phyloP scores from a whole-genome alignment of 2,797 vertebrate species.

The Denticeps clupeoides region DNA sequence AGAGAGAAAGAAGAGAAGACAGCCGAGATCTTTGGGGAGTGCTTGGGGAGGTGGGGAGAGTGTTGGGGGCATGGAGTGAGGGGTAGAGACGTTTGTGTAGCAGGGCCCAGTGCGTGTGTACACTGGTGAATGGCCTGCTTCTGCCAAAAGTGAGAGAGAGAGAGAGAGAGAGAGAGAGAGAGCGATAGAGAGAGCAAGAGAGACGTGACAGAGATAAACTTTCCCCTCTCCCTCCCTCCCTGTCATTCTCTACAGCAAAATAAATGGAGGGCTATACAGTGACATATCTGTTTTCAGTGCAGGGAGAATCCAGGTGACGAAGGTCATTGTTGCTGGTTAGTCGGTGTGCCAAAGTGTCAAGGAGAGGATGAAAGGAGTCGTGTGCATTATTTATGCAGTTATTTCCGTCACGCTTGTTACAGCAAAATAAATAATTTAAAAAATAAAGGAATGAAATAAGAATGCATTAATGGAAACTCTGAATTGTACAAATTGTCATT shows the following conservation, averaged over 20 bases:
- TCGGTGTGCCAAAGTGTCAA: no score
- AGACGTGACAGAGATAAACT: constrained; percentile 84
- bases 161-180: no score
- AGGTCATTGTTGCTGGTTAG: neutral
- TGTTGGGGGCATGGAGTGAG: neutral
- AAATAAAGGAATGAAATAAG: no score
- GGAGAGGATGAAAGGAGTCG: neutral
- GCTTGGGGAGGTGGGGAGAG: neutral
- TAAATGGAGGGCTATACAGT: constrained; percentile 75
- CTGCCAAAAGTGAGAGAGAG: constrained; percentile 55
- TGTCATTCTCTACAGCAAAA: constrained; percentile 52
- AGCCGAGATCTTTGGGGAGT: constrained; percentile 41
- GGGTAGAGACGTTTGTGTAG: constrained; percentile 8
- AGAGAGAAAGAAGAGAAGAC: constrained; percentile 44
- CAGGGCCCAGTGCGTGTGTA: neutral
- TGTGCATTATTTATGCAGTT: neutral
- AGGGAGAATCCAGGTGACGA: neutral
- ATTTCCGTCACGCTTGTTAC: no score
- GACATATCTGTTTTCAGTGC: constrained; percentile 42
- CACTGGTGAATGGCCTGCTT: constrained; percentile 64
- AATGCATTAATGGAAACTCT: no score
- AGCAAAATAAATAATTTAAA: no score
- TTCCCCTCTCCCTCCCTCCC: constrained; percentile 54
- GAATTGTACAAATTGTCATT: no score
- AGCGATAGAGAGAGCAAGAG: no score